Base-by-base conservation (phyloP, 2,113 vertebrate genomes). In the Tapirus terrestris region DNA sequence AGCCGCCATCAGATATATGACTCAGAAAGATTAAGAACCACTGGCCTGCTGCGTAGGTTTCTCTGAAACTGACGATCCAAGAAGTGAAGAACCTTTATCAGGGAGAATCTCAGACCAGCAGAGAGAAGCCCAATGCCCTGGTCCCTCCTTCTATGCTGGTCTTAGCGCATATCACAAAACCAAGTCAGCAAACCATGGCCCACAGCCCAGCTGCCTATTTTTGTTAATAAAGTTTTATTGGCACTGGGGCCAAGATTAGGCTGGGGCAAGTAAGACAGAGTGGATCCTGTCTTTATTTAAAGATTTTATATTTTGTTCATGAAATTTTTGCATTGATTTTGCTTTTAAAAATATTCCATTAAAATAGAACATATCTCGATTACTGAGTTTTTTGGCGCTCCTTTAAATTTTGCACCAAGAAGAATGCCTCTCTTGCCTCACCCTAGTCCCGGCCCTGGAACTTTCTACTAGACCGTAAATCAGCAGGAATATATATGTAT, bases 111-210 rank as follows among this genome's bases (percentile, higher is more conserved):
- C 3, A 6, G 27, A 8, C 36, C 21, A 39, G 56, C n/a, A 51
- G 8, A 81, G 14, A 2, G 1, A 33, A 67, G 18, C 4, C 29
- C 4, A 29, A 10, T 0, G 7, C 8, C 31, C 68, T 8, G 6
- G 18, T 11, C 6, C 14, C 29, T 1, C 7, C 31, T 48, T 61
- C n/a, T 18, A 13, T 0, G 29, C 10, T 13, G 13, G 14, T 33
- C 6, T 33, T 8, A 4, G n/a, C 0, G 0, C 18, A 2, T 2
- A 2, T 33, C 67, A 51, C 25, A 13, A 85, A 45, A 75, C 16
- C 25, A 12, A 8, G 5, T 51, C 33, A 8, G 6, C 39, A 20
- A 51, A 77, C 43, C 8, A 2, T 0, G 39, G 68, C 12, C 21
- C 48, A 67, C 6, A 33, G 53, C 2, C 4, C 4, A 4, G 39